A percentile compares a stretch with the other conserved stretches of the same genome.
Conservation (phyloP, 2,113 vertebrate species). For the Sturnira hondurensis region DNA sequence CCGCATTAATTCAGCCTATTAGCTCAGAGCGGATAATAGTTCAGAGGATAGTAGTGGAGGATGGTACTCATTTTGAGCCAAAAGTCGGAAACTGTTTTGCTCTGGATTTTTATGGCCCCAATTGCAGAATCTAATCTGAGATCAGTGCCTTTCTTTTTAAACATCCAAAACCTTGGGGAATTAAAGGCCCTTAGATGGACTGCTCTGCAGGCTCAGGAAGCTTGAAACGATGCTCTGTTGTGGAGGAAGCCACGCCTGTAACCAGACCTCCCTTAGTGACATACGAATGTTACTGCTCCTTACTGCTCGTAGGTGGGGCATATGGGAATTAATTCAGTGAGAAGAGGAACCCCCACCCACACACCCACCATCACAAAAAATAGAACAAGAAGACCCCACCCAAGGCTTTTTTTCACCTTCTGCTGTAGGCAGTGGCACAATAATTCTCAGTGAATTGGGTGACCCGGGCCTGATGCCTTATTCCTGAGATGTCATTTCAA, state of each 20-base stretch:
- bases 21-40: fast-evolving
- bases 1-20: background rate
- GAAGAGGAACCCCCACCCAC: background rate
- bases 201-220: background rate
- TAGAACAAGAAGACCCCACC: background rate
- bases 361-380: background rate
- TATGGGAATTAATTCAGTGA: background rate
- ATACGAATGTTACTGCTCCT: too few relatives aligned
- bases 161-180: background rate
- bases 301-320: background rate
- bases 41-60: fast-evolving
- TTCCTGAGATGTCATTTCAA: background rate
- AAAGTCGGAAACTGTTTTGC: background rate
- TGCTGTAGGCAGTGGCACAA: background rate
- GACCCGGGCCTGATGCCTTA: background rate
- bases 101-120: background rate
- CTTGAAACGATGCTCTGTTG: background rate
- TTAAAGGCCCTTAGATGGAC: background rate
- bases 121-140: background rate
- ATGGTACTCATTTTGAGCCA: background rate
- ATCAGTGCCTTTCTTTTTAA: background rate
- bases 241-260: too few relatives aligned
- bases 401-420: background rate
- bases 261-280: background rate
- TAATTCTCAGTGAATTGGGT: background rate